Evolutionary conservation across 2,888 invertebrate species (phyloP).

Genomic region (Andrena praecox): DNA sequence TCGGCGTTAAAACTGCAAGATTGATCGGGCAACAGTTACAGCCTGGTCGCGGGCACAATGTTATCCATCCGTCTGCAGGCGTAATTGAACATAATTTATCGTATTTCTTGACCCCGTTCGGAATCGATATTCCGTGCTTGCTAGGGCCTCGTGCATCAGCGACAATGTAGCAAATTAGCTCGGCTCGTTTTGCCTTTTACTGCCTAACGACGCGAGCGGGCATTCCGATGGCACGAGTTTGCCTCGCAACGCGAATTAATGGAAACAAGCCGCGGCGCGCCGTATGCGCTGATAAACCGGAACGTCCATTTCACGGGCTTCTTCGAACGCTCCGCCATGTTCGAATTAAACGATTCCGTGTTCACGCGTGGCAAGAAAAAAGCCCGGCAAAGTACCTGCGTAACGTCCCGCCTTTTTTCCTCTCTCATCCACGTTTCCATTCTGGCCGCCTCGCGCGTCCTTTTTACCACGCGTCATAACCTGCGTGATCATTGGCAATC

Average conservation of each 20-base stretch:
- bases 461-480: constrained; percentile 5
- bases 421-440: constrained; percentile 7
- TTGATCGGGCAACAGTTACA: constrained; percentile 27
- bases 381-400: constrained; percentile 35
- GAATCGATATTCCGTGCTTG: constrained; percentile 46
- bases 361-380: constrained; percentile 50
- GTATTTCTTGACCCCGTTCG: constrained; percentile 36
- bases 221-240: constrained; percentile 77
- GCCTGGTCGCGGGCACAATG: constrained; percentile 17
- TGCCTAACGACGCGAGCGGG: constrained; percentile 74
- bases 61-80: constrained; percentile 19
- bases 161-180: constrained; percentile 69
- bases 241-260: constrained; percentile 80
- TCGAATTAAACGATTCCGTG: constrained; percentile 71
- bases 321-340: constrained; percentile 52
- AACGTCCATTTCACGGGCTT: constrained; percentile 73
- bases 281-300: constrained; percentile 78
- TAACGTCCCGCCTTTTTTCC: constrained; percentile 35
- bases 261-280: constrained; percentile 77
- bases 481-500: constrained; percentile 33
- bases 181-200: constrained; percentile 53
- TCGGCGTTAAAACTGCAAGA: constrained; percentile 20
- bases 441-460: background rate
- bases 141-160: constrained; percentile 36
- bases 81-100: constrained; percentile 60